These are phyloP conservation scores for Drosophila albomicans DNA, from an alignment of 1,140 invertebrate genomes.

Conservation along the genomic window DNA sequence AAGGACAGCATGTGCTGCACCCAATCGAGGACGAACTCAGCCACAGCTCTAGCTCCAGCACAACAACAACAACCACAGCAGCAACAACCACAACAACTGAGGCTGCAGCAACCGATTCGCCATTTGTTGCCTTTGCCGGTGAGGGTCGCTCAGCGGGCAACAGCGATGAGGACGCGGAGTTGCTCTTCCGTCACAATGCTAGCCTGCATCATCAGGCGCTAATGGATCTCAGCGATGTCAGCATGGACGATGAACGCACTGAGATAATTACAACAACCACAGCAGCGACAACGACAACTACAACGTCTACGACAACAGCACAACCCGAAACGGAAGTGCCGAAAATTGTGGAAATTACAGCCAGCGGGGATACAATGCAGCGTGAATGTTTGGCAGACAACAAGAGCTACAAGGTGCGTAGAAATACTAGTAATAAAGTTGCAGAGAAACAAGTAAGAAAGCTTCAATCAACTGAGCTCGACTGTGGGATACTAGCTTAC, in stretches of 20 bases:
- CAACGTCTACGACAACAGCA: conserved; percentile 44
- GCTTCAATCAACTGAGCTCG: too few species aligned
- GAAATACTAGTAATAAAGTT: too few species aligned
- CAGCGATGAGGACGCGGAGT: conserved; percentile 45
- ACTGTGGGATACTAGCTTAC: too few species aligned
- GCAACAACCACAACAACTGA: conserved; percentile 32
- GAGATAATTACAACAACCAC: conserved; percentile 44
- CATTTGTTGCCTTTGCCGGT: conserved; percentile 65
- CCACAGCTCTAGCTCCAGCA: conserved; percentile 42
- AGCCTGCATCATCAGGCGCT: conserved; percentile 59
- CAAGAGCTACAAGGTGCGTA: conserved; percentile 82
- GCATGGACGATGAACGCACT: conserved; percentile 88
- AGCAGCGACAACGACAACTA: conserved; percentile 19
- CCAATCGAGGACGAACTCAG: conserved; percentile 45
- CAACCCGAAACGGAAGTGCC: conserved; percentile 73
- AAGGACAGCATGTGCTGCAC: conserved; percentile 70
- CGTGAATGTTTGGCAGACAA: conserved; percentile 77
- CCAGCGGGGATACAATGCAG: conserved; percentile 77
- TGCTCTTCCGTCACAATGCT: conserved; percentile 63
- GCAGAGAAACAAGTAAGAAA: too few species aligned
- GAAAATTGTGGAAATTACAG: conserved; percentile 78
- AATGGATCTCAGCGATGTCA: conserved; percentile 89
- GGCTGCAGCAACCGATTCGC: conserved; percentile 49
- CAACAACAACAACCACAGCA: conserved; percentile 23
- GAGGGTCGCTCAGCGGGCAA: conserved; percentile 64